Conservation (phyloP, 2,797 vertebrate genomes). For the Pygocentrus nattereri region DNA sequence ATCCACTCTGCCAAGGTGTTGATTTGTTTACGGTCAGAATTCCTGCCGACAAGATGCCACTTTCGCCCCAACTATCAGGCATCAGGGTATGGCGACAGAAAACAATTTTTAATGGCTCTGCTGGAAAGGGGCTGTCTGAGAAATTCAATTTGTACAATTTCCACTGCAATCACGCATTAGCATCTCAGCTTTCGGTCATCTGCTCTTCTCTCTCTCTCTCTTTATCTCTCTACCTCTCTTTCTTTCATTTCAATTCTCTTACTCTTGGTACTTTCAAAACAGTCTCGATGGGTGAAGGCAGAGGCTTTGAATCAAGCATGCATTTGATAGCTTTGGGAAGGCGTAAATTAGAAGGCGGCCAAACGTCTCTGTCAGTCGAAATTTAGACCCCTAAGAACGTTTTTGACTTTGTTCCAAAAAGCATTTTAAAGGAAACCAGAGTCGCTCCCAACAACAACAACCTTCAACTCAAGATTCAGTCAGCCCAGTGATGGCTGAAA, state of each 20-base stretch:
- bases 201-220: not conserved
- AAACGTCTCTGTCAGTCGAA: conserved; percentile 38
- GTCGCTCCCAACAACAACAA: conserved; percentile 34
- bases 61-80: conserved; percentile 49
- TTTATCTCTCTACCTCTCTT: not conserved
- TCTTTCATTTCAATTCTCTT: conserved; percentile 6
- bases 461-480: conserved; percentile 41
- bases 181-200: conserved; percentile 41
- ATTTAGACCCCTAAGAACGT: conserved; percentile 56
- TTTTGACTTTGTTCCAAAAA: conserved; percentile 66
- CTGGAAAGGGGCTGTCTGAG: conserved; percentile 55
- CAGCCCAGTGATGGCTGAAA: conserved; percentile 31
- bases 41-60: conserved; percentile 45
- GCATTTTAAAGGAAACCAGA: conserved; percentile 62
- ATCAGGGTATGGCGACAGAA: conserved; percentile 31
- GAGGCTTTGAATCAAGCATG: conserved; percentile 43
- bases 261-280: conserved; percentile 12
- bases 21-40: conserved; percentile 52
- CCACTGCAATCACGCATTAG: conserved; percentile 44
- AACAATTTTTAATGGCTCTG: conserved; percentile 60
- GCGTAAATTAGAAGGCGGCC: conserved; percentile 41
- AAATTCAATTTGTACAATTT: conserved; percentile 49
- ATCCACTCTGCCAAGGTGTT: conserved; percentile 51
- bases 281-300: conserved; percentile 26
- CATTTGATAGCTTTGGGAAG: conserved; percentile 38